phyloP scores from a whole-genome alignment of 2,888 invertebrate genomes.

The Celastrina argiolus region DNA sequence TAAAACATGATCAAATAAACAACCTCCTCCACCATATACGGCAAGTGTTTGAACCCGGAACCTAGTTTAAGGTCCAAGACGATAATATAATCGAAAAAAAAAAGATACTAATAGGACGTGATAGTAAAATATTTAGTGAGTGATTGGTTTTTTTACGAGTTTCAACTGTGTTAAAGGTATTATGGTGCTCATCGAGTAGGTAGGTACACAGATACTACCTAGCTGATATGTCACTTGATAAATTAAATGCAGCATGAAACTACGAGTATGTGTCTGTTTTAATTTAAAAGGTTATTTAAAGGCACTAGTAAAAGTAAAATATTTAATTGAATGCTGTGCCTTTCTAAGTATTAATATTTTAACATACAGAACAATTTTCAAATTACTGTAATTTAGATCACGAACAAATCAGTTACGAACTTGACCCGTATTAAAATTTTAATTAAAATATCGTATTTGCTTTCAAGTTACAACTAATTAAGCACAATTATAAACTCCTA shows the following conservation, averaged over 20 bases:
- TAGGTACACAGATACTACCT: too few relatives aligned
- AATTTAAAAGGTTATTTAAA: too few relatives aligned
- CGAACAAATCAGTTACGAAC: background rate
- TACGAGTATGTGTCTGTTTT: too few relatives aligned
- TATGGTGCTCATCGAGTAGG: too few relatives aligned
- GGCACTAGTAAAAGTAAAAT: too few relatives aligned
- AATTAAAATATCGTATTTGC: background rate
- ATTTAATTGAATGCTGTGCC: background rate
- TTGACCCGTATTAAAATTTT: background rate
- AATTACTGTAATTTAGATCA: background rate
- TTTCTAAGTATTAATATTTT: too few relatives aligned
- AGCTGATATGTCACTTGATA: too few relatives aligned
- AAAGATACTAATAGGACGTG: background rate
- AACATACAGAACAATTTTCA: background rate
- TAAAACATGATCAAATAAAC: conserved; percentile 37
- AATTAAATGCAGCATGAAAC: too few relatives aligned
- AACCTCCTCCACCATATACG: conserved; percentile 23
- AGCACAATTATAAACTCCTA: background rate
- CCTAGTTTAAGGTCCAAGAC: background rate
- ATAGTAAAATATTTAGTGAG: too few relatives aligned
- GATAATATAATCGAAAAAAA: background rate
- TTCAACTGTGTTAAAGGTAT: too few relatives aligned
- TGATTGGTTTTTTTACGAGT: too few relatives aligned
- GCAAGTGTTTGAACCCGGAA: conserved; percentile 29
- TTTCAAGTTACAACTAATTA: background rate